Evolutionary conservation across 2,888 invertebrate genomes (phyloP).

Genomic region (Cepaea hortensis): DNA sequence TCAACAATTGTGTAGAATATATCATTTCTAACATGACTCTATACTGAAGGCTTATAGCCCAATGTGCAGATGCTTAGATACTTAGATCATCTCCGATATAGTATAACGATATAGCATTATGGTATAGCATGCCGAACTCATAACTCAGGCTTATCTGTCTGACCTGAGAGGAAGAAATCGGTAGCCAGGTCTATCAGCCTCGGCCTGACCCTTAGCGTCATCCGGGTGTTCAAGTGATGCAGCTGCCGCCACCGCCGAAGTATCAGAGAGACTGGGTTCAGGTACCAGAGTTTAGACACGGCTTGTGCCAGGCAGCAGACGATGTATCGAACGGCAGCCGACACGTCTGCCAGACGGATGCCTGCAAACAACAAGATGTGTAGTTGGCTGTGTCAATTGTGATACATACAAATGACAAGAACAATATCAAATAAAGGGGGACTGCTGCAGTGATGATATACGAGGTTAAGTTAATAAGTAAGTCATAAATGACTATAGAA

Average conservation of each 20-base stretch:
- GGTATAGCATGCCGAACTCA: no score
- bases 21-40: no score
- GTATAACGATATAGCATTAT: no score
- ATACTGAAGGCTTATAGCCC: no score
- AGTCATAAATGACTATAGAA: no score
- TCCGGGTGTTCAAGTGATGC: slow-evolving; percentile 57
- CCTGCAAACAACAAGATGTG: background rate
- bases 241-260: slow-evolving; percentile 58
- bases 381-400: background rate
- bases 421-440: background rate
- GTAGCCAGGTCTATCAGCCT: slow-evolving; percentile 36
- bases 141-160: background rate
- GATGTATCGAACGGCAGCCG: slow-evolving; percentile 50
- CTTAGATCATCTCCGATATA: no score
- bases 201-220: slow-evolving; percentile 41
- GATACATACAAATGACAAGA: background rate
- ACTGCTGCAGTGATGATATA: background rate
- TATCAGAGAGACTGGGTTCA: slow-evolving; percentile 61
- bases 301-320: slow-evolving; percentile 52
- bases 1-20: no score
- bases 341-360: slow-evolving; percentile 36
- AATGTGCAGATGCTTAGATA: no score
- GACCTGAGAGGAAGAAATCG: slow-evolving; percentile 45
- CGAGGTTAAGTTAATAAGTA: no score
- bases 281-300: slow-evolving; percentile 53